Evolutionary conservation across 2,888 invertebrate genomes (phyloP).

Genomic region (Lasioglossum figueresi): DNA sequence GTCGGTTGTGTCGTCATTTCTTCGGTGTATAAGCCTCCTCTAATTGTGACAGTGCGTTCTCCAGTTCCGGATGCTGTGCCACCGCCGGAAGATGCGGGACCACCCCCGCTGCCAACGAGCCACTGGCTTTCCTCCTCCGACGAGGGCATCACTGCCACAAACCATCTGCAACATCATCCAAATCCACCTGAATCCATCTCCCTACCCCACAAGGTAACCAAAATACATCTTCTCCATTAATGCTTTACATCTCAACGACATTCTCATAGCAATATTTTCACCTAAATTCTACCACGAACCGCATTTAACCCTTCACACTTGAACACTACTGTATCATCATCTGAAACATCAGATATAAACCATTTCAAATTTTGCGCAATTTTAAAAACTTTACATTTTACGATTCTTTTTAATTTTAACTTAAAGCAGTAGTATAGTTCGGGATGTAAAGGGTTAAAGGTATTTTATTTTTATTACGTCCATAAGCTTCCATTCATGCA

Average conservation of each 20-base stretch:
- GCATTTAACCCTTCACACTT: background rate
- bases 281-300: background rate
- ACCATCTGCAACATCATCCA: constrained; percentile 75
- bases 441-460: background rate
- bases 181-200: background rate
- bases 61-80: constrained; percentile 67
- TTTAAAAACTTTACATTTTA: background rate
- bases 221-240: background rate
- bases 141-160: constrained; percentile 84
- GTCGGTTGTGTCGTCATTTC: constrained; percentile 83
- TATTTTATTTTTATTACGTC: background rate
- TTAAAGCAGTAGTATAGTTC: background rate
- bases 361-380: background rate
- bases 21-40: constrained; percentile 83
- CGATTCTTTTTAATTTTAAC: background rate
- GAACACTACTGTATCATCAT: background rate
- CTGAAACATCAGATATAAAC: too few species aligned
- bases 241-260: background rate
- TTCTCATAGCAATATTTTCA: background rate
- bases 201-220: background rate
- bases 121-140: constrained; percentile 87
- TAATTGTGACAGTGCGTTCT: constrained; percentile 70
- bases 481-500: background rate
- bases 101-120: constrained; percentile 80
- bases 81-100: constrained; percentile 69